Conservation (phyloP, 1,140 invertebrate genomes). For the Eriocheir sinensis region DNA sequence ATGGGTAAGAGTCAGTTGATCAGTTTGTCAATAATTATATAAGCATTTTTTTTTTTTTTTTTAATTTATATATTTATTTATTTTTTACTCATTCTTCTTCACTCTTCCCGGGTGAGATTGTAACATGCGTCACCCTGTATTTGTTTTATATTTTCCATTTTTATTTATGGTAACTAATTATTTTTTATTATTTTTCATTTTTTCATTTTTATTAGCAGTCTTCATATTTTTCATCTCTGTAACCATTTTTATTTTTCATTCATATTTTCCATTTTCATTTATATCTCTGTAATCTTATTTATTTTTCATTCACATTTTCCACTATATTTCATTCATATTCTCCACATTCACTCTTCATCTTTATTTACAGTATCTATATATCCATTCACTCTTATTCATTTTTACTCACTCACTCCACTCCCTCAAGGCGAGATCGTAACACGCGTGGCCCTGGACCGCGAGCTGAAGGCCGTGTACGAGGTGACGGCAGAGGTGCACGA, state of each 20-base stretch:
- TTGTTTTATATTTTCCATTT: too few relatives aligned
- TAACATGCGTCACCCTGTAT: too few relatives aligned
- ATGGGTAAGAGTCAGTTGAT: too few relatives aligned
- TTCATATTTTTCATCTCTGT: background rate
- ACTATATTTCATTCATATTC: background rate
- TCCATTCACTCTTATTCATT: background rate
- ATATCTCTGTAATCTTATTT: background rate
- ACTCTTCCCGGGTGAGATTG: too few relatives aligned
- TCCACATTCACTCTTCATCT: background rate
- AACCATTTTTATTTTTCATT: background rate
- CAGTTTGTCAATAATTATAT: too few relatives aligned
- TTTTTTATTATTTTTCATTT: background rate
- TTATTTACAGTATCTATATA: background rate
- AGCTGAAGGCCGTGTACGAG: conserved; percentile 89
- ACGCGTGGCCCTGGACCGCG: conserved; percentile 90
- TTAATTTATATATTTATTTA: too few relatives aligned
- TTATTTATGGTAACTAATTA: too few relatives aligned
- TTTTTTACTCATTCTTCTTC: too few relatives aligned
- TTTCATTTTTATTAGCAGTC: background rate
- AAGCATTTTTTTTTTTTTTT: too few relatives aligned
- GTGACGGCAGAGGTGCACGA: conserved; percentile 93
- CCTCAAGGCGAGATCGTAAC: conserved; percentile 92
- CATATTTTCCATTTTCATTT: background rate
- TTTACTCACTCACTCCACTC: background rate
- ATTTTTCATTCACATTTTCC: background rate